Evolutionary conservation across 2,888 invertebrate species (phyloP), one percentile per base, ranked within the genome.

Genomic region (Campoletis raptor): DNA sequence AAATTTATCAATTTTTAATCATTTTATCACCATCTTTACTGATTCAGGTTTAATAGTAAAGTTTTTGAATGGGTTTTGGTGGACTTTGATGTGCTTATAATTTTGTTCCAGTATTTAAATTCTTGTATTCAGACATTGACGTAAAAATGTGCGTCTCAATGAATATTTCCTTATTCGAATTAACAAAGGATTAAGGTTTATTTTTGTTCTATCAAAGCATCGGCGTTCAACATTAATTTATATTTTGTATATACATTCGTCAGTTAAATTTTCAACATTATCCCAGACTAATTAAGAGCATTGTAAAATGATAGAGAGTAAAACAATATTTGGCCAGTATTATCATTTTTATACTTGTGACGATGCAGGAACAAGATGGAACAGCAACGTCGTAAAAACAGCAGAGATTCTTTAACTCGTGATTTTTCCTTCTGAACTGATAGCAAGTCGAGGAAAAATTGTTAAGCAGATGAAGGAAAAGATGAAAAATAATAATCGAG

Each of bases 401-500:
- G 12, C 12, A 24, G 12, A 57, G 21, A 24, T 54, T 9, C 54
- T 24, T 9, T 54, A 54, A 21, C 24, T 12, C 21, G 2, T 24
- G 12, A 0, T 30, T 61, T 30, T 30, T 1, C 6, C 12, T 24
- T 61, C 12, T 30, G 15, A 30, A 61, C 5, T 12, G 24, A 10
- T 30, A 61, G 61, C 30, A 30, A 30, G 12, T 61, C 30, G 24
- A 61, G 10, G 24, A 30, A 61, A 30, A 57, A 30, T 57, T 10
- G 54, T 30, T 48, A 5, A 24, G 24, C 5, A 4, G 12, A 30
- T 24, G 24, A 30, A 61, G 30, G 30, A 15, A 12, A 6, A 30
- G 61, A 61, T 61, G 61, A 61, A 61, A 61, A 61, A 30, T 61
- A 61, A 61, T 61, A 30, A 61, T 61, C 30, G 61, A 30, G 61